Evolutionary conservation across 2,888 invertebrate species (phyloP), one percentile per base, ranked within the genome.

Genomic region (Phortica magna): DNA sequence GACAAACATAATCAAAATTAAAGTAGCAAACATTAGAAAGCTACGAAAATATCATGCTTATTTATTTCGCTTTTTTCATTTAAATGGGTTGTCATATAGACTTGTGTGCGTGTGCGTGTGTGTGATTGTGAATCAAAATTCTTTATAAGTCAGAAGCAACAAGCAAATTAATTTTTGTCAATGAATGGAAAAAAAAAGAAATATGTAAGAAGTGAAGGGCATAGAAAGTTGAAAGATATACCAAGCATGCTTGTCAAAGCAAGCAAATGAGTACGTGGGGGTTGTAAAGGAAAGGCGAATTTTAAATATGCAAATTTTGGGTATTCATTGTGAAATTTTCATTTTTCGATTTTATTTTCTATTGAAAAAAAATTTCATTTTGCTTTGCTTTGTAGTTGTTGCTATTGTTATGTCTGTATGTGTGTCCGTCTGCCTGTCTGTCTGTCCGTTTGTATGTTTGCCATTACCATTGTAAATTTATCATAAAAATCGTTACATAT

Each of bases 291-390:
- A 65, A n/a, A 65, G 48, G 12, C 78, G 80, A 80, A 79, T 83
- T 85, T 41, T 81, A 82, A 87, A 88, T 82, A 88, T 88, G 85
- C 80, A 88, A 88, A 85, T 85, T 84, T n/a, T 48, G 42, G 17
- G 80, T 80, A 73, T 73, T 17, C 68, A 82, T 74, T 73, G 59
- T 81, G 78, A 81, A 80, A 78, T 81, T 74, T 64, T 42, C 43
- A 59, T 74, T 74, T 19, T 19, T 61, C 22, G 19, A 61, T 61
- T 61, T 61, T 22, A 22, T 61, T 61, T 61, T 12, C 22, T 57
- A n/a, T 59, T 22, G 65, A 22, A 14, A 74, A 31, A 39, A 19
- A 5, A 48, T 76, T 78, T 78, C 73, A 48, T 76, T 78, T 78
- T 73, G 67, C 61, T 76, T 79, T 77, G 74, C 75, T 68, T 76